Evolutionary conservation across 2,797 vertebrate genomes (phyloP), one percentile per base, ranked within the genome.

Genomic region (Lepus townsendii): DNA sequence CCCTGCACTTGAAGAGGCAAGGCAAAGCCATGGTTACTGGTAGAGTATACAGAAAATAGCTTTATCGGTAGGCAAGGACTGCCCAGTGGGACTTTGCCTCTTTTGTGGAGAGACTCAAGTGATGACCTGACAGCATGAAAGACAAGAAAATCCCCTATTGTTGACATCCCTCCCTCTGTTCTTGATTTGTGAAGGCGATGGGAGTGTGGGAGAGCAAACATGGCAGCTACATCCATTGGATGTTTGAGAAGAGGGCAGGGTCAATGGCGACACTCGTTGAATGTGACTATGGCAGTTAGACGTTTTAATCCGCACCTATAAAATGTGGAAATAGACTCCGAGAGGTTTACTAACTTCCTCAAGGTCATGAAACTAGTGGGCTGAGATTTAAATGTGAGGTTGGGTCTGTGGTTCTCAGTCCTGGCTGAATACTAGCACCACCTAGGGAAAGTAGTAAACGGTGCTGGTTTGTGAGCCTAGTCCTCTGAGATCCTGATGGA

Each of bases 341-440:
- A 42, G 79, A 42, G 4, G 63, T 72, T 66, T 42, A 42, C 1
- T 35, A 32, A 54, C 76, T 60, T 83, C 13, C 19, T 30, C 75
- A 38, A 42, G n/a, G 35, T 62, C 78, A 35, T 17, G 35, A 87
- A 79, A 27, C 16, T 72, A 20, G 73, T 11, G 82, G 89, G 57
- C 38, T 75, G 60, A 85, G 75, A n/a, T 63, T 73, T 47, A 88
- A 84, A 38, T 7, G 32, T 54, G 26, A 30, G 57, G 24, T 54
- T 66, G 57, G 22, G n/a, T 79, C 73, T 62, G 52, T 57, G 82
- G n/a, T 62, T 93, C 87, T 71, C 80, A 68, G n/a, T 66, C 35
- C 52, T 65, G 66, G 24, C 75, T 66, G 75, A 84, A 66, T 5
- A 7, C 69, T 22, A 57, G 52, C 32, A 75, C 54, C 52, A 77